Evolutionary conservation across 2,797 vertebrate genomes (phyloP), one percentile per base, ranked within the genome.

Genomic region (Tenualosa thibaudeaui): DNA sequence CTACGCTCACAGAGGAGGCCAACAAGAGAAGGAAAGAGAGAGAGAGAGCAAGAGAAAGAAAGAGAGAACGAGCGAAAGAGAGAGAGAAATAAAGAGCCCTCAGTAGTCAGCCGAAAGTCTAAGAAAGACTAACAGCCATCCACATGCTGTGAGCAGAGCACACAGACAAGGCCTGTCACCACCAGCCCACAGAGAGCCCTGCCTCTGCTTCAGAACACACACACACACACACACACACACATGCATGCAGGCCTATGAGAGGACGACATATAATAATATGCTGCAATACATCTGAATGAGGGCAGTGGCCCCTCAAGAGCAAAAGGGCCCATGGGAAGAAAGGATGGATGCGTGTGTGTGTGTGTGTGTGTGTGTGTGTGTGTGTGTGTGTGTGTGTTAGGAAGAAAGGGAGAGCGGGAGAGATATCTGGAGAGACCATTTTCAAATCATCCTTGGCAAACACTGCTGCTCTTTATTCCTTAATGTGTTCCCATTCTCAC

Each of bases 381-480:
- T 56, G 54, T 56, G 54, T 56, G 54, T 56, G 54, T 56, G 54
- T 22, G 54, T 56, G 54, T 56, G 54, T 19, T 2, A 19, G 54
- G 0, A 7, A 9, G 54, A 22, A 24, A 46, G 71, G 40, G 9
- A 78, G 15, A 19, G 37, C 8, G 15, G 37, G 13, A 71, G 17
- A 6, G 71, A 43, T 6, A 46, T 78, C 37, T 22, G 94, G 91
- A 92, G 92, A 92, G 84, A 86, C 89, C 94, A 94, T 96, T 96
- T 96, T 93, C 93, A 92, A 95, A 95, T 94, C 93, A 92, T 91
- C 92, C 92, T 92, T 84, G 46, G 88, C 90, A 92, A 95, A 95
- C 92, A 93, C 93, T 90, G 85, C 93, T 93, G 90, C 9, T 89
- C 88, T 90, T 89, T 90, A 81, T 8, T 49, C 24, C n/a, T 62